phyloP scores from a whole-genome alignment of 1,140 invertebrate species.

The Ceratina japonica region DNA sequence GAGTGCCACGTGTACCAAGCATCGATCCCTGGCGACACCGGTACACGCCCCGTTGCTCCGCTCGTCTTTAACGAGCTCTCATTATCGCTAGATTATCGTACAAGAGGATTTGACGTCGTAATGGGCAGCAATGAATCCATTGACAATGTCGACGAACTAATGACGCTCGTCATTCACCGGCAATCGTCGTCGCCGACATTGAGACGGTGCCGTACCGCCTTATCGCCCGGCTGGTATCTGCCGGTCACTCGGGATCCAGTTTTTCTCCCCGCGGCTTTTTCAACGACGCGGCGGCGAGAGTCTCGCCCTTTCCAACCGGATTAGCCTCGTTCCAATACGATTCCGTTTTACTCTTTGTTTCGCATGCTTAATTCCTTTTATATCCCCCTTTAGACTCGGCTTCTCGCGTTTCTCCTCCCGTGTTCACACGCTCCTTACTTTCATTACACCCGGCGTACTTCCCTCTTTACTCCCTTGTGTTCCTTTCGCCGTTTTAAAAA shows the following conservation, averaged over 20 bases:
- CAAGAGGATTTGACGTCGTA: constrained; percentile 70
- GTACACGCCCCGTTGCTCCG: constrained; percentile 55
- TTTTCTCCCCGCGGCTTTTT: not conserved
- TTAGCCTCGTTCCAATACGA: not conserved
- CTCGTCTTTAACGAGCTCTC: constrained; percentile 69
- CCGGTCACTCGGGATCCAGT: not conserved
- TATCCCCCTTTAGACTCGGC: too few species aligned
- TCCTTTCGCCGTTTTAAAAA: not conserved
- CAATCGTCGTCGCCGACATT: constrained; percentile 59
- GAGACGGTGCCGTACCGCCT: constrained; percentile 27
- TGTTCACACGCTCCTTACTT: not conserved
- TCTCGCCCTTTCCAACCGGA: not conserved
- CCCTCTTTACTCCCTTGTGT: not conserved
- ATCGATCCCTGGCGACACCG: constrained; percentile 49
- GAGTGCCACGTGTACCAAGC: constrained; percentile 42
- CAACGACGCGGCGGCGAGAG: too few species aligned
- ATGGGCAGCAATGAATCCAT: constrained; percentile 72
- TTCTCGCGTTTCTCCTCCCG: not conserved
- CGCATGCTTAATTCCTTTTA: constrained; percentile 3
- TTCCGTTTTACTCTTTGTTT: not conserved
- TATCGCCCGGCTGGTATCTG: constrained; percentile 20
- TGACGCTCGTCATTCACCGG: constrained; percentile 66
- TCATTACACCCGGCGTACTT: not conserved
- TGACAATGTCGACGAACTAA: constrained; percentile 70
- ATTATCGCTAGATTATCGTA: constrained; percentile 75